A percentile compares a stretch with the other conserved stretches of the same genome.
These are phyloP conservation scores for Tinea trinotella DNA, from an alignment of 2,888 invertebrate genomes.

Conservation along the genomic window DNA sequence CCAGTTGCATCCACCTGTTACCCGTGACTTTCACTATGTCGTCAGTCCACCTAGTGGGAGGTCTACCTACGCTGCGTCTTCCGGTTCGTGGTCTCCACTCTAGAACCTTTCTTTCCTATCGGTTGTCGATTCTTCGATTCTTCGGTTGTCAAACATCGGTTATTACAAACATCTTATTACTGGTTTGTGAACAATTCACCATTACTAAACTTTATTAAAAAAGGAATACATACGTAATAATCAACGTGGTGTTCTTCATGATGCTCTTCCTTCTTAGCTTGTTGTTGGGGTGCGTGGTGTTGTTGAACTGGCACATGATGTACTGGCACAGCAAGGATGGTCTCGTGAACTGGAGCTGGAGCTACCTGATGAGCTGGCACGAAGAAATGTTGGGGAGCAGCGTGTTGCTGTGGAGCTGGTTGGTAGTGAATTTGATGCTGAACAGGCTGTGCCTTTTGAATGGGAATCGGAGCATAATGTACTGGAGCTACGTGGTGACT, in stretches of 20 bases:
- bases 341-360: slow-evolving; percentile 31
- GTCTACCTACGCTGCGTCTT: too few species aligned
- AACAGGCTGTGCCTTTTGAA: background rate
- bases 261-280: background rate
- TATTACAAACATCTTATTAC: too few species aligned
- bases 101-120: too few species aligned
- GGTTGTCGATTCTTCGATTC: too few species aligned
- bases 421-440: background rate
- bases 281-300: slow-evolving; percentile 17
- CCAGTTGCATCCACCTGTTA: too few species aligned
- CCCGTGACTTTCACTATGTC: too few species aligned
- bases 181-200: too few species aligned
- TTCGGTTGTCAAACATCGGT: too few species aligned
- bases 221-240: slow-evolving; percentile 46
- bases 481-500: slow-evolving; percentile 21
- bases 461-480: slow-evolving; percentile 17
- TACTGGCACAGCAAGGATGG: slow-evolving; percentile 30
- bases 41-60: too few species aligned
- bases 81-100: too few species aligned
- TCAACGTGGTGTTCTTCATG: slow-evolving; percentile 30
- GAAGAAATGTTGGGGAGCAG: slow-evolving; percentile 24
- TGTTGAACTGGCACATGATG: slow-evolving; percentile 21
- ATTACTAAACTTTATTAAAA: too few species aligned
- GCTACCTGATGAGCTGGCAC: slow-evolving; percentile 26
- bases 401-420: slow-evolving; percentile 2